A percentile compares a stretch with the other conserved stretches of the same genome.
These are phyloP conservation scores for Acanthisitta chloris DNA, from an alignment of 2,113 vertebrate species.

Conservation along the genomic window DNA sequence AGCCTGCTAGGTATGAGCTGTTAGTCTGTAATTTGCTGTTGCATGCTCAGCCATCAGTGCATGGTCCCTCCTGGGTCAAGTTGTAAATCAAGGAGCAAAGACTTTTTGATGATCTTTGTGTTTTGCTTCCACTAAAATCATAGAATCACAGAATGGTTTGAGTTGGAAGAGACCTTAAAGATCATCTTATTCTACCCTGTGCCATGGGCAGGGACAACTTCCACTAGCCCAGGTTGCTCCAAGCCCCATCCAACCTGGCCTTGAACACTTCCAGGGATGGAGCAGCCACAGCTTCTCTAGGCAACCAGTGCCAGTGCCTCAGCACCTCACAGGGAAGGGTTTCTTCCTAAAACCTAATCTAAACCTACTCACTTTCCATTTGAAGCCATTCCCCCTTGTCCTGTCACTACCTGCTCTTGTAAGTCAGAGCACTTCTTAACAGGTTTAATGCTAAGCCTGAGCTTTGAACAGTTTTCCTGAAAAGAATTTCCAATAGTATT, in stretches of 20 bases:
- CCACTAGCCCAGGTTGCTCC: accelerated
- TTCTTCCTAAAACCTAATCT: not conserved
- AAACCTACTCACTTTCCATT: not conserved
- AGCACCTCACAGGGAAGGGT: not conserved
- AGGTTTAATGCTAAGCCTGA: not conserved
- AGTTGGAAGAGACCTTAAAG: not conserved
- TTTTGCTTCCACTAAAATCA: not conserved
- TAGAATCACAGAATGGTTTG: not conserved
- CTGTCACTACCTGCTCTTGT: not conserved
- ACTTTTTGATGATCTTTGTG: not conserved
- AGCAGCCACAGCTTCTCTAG: not conserved
- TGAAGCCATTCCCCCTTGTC: not conserved
- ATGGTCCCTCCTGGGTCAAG: not conserved
- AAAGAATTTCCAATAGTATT: not conserved
- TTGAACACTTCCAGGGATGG: not conserved
- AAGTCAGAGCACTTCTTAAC: not conserved
- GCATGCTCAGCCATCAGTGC: not conserved
- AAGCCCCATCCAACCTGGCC: accelerated
- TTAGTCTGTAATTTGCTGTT: not conserved
- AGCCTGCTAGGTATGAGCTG: not conserved
- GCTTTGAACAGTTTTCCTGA: not conserved
- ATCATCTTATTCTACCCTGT: accelerated
- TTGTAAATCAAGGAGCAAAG: not conserved
- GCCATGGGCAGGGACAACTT: not conserved
- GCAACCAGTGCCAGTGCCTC: not conserved